Base-by-base conservation (phyloP, 2,113 vertebrate genomes). In the Ochotona princeps region DNA sequence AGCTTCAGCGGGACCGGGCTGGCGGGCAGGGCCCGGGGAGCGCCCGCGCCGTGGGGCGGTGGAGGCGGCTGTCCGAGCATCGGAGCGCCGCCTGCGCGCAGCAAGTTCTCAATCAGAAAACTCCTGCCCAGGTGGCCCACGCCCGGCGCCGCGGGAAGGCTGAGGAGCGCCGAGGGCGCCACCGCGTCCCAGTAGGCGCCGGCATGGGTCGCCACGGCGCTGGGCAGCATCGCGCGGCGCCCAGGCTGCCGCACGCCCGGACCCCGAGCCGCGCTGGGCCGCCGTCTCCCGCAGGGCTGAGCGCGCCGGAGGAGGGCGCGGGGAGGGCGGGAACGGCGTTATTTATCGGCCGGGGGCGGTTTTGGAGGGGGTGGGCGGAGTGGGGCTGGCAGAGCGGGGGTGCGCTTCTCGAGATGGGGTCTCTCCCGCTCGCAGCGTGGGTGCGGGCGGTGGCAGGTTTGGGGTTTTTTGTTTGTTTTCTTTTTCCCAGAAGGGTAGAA, bases 61-160 rank as follows among this genome's bases (percentile, higher is more conserved):
- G 88, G 89, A 44, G 97, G 97, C 23, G 94, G 97, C 70, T 96
- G 91, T 57, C 96, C 87, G 30, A 94, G 96, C 44, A 90, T 89
- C 54, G 98, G 96, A 65, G 98, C 97, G 54, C 98, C 97, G 17
- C 98, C 97, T 15, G 96, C 97, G n/a, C 98, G 97, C 96, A 99
- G 98, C 96, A 99, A 97, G 97, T 99, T 99, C 96, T 99, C 99
- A 54, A 99, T 99, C 63, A 99, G 98, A 97, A 99, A 99, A 97
- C 99, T 99, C 98, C 98, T 99, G 88, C 99, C 99, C 44, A 99
- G 98, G 96, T 87, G 98, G 69, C 99, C 99, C 25, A 99, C 99
- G 51, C 98, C 99, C 0, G 98, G 97, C 25, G 97, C 93, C 2
- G 97, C 96, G 92, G 98, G 97, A 96, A 97, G 96, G 94, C 96